Conservation (phyloP, 2,797 vertebrate genomes). For the Cuniculus paca region DNA sequence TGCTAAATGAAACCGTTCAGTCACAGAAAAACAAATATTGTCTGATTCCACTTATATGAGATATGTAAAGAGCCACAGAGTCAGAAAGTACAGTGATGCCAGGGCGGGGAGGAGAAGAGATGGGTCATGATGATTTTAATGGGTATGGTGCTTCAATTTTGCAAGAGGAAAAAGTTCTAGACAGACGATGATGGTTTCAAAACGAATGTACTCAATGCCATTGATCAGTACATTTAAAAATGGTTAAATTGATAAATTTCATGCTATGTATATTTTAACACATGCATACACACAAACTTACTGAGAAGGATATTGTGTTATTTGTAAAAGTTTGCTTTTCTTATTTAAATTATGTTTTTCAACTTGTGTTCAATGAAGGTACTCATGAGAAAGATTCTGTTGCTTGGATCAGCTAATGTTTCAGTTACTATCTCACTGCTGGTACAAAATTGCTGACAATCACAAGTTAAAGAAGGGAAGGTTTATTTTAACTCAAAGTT, state of each 20-base stretch:
- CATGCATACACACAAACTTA: not conserved
- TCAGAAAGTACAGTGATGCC: not conserved
- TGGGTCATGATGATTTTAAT: not conserved
- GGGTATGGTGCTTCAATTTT: not conserved
- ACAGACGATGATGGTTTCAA: not conserved
- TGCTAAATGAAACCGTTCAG: not conserved
- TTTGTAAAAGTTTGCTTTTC: conserved; percentile 12
- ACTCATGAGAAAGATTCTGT: not conserved
- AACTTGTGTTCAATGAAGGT: not conserved
- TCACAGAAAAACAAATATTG: not conserved
- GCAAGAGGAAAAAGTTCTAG: not conserved
- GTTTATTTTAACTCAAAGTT: not conserved
- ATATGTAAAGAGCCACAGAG: not conserved
- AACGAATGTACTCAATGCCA: not conserved
- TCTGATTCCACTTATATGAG: not conserved
- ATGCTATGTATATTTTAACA: not conserved
- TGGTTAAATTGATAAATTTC: not conserved
- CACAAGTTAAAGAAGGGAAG: not conserved
- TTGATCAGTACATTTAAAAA: not conserved
- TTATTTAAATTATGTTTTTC: conserved; percentile 33
- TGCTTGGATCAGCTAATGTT: not conserved
- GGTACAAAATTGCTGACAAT: not conserved
- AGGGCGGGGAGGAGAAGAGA: not conserved
- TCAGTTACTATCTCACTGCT: not conserved
- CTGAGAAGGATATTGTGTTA: not conserved